A percentile compares a stretch with the other conserved stretches of the same genome.
Conservation (phyloP, 2,888 invertebrate genomes). For the Drosophila imparisetae region DNA sequence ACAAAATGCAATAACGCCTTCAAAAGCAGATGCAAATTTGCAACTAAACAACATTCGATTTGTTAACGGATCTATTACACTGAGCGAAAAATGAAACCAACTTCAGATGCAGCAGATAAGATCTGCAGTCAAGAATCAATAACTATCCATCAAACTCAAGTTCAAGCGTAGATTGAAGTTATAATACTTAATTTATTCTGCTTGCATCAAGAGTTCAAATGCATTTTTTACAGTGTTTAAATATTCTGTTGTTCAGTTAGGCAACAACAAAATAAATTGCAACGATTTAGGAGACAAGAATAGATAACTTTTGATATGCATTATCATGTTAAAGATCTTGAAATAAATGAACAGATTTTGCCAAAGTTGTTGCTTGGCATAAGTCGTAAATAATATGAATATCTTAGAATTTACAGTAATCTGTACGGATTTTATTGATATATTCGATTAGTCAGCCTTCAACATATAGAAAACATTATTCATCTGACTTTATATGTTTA, state of each 20-base stretch:
- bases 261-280: slow-evolving; percentile 26
- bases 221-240: background rate
- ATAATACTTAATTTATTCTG: fast-evolving
- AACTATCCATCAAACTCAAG: background rate
- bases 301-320: background rate
- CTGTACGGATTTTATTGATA: background rate
- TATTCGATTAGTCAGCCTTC: background rate
- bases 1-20: slow-evolving; percentile 31
- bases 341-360: background rate
- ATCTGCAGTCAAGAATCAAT: background rate
- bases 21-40: slow-evolving; percentile 54
- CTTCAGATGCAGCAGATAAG: background rate
- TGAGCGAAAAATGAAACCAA: background rate
- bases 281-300: slow-evolving; percentile 16
- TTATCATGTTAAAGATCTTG: background rate
- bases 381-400: background rate
- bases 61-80: slow-evolving; percentile 29
- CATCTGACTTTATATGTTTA: background rate
- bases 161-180: background rate
- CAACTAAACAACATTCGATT: slow-evolving; percentile 52
- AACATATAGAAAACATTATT: background rate
- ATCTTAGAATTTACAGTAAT: background rate
- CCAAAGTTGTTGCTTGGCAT: background rate
- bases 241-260: background rate
- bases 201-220: background rate